Base-by-base conservation (phyloP, 1,140 invertebrate genomes). In the Papilio polytes region DNA sequence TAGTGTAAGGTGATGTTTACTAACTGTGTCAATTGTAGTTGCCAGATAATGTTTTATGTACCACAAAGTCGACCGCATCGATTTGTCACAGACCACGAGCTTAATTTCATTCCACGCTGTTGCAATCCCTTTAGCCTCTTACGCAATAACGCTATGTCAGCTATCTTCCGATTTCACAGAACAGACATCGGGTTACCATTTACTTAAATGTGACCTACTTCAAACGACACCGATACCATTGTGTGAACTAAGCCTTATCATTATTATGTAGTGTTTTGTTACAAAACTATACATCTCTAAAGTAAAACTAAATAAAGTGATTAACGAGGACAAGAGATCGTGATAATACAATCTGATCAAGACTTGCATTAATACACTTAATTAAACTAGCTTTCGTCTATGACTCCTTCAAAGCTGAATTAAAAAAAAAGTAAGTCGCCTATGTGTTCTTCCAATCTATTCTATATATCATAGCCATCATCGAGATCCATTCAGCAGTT, bases 51-150 rank as follows among this genome's bases (percentile, higher is more conserved):
- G 74, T 74, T 74, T 48, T 51, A 46, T 51, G 46, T 51, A 74
- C 48, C 74, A 53, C 74, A 46, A 51, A 22, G 46, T 26, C 20
- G 22, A 74, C 74, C 44, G 46, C 74, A 26, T 74, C 74, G 44
- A 74, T 74, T 74, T 74, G 48, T 74, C 46, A 51, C 44, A 20
- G 74, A 51, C 74, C 74, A 53, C 44, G 46, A 74, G 46, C 74
- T 74, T 74, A 51, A 74, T 48, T 22, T 74, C 44, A 48, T 74
- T 74, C 44, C 48, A 51, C 46, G 74, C 74, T 26, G 46, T 74
- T 51, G 74, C 74, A 48, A 74, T 74, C 74, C 44, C 74, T 74
- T 26, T 51, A 74, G 44, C 48, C 74, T 48, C 73, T 74, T n/a
- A 51, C 46, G 74, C 74, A 48, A 51, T 22, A 48, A 13, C 63